A percentile compares a stretch with the other conserved stretches of the same genome.
Evolutionary conservation across 1,140 invertebrate genomes (phyloP).

Genomic region (Coptotermes formosanus): DNA sequence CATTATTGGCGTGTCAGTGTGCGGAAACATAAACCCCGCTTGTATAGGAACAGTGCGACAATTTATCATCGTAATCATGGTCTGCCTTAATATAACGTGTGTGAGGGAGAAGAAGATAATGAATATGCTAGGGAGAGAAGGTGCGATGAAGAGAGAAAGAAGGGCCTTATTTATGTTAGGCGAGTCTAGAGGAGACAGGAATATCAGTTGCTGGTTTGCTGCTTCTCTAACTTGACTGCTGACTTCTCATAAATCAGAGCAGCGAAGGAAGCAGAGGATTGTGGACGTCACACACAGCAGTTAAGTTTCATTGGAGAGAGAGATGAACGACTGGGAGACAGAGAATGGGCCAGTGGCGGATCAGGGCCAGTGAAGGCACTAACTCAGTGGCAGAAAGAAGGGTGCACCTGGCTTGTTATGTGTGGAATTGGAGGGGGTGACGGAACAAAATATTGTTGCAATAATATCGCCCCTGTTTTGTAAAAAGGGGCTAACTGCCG

Average conservation of each 20-base stretch:
- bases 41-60: background rate
- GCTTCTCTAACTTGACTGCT: constrained; percentile 10
- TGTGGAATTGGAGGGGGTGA: too few species aligned
- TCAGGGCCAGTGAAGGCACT: background rate
- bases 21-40: background rate
- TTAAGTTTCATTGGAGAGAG: constrained; percentile 16
- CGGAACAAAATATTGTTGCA: too few species aligned
- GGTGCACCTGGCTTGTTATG: too few species aligned
- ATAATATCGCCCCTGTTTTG: too few species aligned
- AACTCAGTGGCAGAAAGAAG: too few species aligned
- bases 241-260: constrained; percentile 15
- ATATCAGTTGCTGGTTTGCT: constrained; percentile 15
- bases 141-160: background rate
- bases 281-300: constrained; percentile 16
- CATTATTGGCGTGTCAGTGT: constrained; percentile 4
- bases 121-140: background rate
- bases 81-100: constrained; percentile 6
- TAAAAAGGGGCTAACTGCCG: too few species aligned
- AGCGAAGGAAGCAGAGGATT: constrained; percentile 13
- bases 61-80: constrained; percentile 13
- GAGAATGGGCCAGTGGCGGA: background rate
- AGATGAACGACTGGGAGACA: background rate
- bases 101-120: background rate
- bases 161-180: background rate
- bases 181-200: constrained; percentile 13